Conservation (phyloP, 2,113 vertebrate species). For the Odocoileus hemionus region DNA sequence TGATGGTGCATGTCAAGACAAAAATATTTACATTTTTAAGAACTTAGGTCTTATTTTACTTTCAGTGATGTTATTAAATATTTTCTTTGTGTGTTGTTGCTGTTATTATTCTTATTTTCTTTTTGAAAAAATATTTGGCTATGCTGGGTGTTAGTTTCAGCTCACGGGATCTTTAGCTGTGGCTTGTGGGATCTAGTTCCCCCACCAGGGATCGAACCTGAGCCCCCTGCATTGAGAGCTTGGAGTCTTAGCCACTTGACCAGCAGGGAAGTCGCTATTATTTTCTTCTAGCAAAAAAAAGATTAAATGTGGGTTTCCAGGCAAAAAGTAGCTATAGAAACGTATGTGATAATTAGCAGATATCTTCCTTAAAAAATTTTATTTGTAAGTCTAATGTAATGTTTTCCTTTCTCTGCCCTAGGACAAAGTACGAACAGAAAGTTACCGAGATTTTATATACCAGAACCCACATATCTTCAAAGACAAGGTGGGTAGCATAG, state of each 20-base stretch:
- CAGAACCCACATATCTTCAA: slow-evolving; percentile 91
- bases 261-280: not conserved
- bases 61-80: not conserved
- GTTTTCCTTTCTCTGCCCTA: slow-evolving; percentile 65
- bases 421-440: slow-evolving; percentile 95
- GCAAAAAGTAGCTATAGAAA: not conserved
- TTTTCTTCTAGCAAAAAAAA: slow-evolving; percentile 14
- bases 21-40: not conserved
- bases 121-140: not conserved
- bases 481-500: slow-evolving; percentile 89
- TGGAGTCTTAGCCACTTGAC: not conserved
- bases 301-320: not conserved
- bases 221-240: not conserved
- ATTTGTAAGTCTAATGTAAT: not conserved
- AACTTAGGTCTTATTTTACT: not conserved
- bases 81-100: not conserved
- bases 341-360: not conserved
- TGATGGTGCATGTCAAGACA: not conserved
- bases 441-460: slow-evolving; percentile 95
- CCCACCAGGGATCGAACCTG: not conserved
- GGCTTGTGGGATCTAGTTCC: not conserved
- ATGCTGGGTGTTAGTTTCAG: not conserved
- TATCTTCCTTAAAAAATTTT: not conserved
- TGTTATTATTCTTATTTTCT: not conserved
- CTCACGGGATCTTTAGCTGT: not conserved